A percentile compares a stretch with the other conserved stretches of the same genome.
phyloP scores from a whole-genome alignment of 2,888 invertebrate genomes.

The Monopis laevigella region DNA sequence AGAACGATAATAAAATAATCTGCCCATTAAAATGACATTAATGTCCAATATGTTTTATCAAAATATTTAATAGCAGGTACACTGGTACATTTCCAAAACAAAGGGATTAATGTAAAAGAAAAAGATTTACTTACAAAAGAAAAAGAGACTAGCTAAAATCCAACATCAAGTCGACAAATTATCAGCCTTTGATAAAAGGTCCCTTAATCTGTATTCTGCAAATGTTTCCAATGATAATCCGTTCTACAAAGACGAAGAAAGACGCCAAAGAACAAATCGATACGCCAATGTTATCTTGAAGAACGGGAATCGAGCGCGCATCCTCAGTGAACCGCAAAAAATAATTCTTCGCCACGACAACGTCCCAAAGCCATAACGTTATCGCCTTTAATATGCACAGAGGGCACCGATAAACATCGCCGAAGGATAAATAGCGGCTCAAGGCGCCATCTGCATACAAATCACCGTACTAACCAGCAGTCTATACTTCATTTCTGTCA shows the following conservation, averaged over 20 bases:
- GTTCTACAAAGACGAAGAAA: constrained; percentile 8
- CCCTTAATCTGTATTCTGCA: constrained; percentile 9
- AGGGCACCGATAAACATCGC: constrained; percentile 13
- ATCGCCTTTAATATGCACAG: constrained; percentile 10
- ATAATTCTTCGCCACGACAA: constrained; percentile 9
- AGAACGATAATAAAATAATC: too few relatives aligned
- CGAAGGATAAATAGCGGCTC: constrained; percentile 13
- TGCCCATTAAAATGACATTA: too few relatives aligned
- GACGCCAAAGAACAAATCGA: constrained; percentile 11
- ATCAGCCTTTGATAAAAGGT: constrained; percentile 1
- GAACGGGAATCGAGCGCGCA: not conserved
- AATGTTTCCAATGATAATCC: constrained; percentile 10
- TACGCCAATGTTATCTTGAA: constrained; percentile 2
- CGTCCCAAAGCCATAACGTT: constrained; percentile 10
- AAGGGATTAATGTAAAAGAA: too few relatives aligned
- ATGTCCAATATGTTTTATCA: too few relatives aligned
- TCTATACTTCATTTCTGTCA: constrained; percentile 11
- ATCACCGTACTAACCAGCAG: constrained; percentile 4
- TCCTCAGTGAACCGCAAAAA: constrained; percentile 6
- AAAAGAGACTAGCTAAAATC: constrained; percentile 5
- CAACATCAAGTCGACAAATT: not conserved
- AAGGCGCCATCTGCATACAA: constrained; percentile 12
- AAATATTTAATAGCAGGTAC: too few relatives aligned
- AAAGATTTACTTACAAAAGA: too few relatives aligned
- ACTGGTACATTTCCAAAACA: too few relatives aligned